Base-by-base conservation (phyloP, 2,113 vertebrate genomes). In the Equus quagga region DNA sequence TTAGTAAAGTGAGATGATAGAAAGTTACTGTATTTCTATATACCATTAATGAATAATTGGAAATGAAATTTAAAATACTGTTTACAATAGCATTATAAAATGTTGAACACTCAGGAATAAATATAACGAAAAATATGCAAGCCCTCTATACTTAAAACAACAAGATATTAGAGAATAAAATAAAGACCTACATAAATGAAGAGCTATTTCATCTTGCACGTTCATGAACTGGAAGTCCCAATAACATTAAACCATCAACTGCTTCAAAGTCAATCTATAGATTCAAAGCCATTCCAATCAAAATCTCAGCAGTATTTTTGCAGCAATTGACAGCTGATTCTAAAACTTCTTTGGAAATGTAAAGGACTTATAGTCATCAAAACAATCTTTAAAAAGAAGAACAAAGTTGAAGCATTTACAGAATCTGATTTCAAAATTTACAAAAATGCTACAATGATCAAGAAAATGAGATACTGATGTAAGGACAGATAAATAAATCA, bases 41-140 rank as follows among this genome's bases (percentile, higher is more conserved):
- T 60, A 21, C 14, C 3, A 26, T 44, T 33, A 67, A 73, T 28
- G 15, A 91, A 78, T 75, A 85, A 33, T 11, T 83, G 23, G 18
- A 91, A 60, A 79, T 91, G 23, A 73, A 83, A 91, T 41, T 91
- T 73, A 31, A 92, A 89, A 82, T 60, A 60, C 8, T 33, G 81
- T 14, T 72, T 54, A 44, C 10, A 60, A 70, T 36, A 67, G 8
- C 49, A 89, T 89, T 41, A 79, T 70, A 79, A 80, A 91, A 95
- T 28, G 75, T 56, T 67, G 79, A 54, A 33, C 13, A 87, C 36
- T 76, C 64, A 82, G 46, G 6, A 62, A 83, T 80, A 91, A 84
- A 51, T 60, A 60, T 51, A 75, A 75, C 78, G 17, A 76, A 28
- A 82, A 90, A 72, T 60, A 78, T 10, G 31, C 41, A 93, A 88